Percentiles rank a stretch among this genome's conserved stretches.
Evolutionary conservation across 2,888 invertebrate genomes (phyloP).

Genomic region (Hypercompe scribonia): DNA sequence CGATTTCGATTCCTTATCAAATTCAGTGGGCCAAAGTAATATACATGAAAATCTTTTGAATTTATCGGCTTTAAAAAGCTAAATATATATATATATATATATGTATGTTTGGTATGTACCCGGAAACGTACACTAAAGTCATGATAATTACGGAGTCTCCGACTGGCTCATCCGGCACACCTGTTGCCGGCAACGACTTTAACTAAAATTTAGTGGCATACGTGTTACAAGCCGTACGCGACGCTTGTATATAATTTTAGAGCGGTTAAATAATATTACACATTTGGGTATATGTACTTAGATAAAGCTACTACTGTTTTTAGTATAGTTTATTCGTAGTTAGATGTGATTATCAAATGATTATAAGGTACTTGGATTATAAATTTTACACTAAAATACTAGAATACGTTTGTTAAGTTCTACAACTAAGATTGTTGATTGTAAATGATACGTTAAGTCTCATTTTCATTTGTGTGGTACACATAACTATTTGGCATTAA

Average conservation of each 20-base stretch:
- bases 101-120: too few species aligned
- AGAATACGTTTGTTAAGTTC: not conserved
- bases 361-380: conserved; percentile 15
- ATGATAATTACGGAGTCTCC: conserved; percentile 79
- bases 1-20: conserved; percentile 26
- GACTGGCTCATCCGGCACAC: conserved; percentile 77
- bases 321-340: conserved; percentile 50
- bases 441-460: not conserved
- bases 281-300: conserved; percentile 59
- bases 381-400: conserved; percentile 3
- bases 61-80: conserved; percentile 18
- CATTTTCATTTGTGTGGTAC: not conserved
- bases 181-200: conserved; percentile 81
- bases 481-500: not conserved
- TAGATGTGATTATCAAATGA: conserved; percentile 38
- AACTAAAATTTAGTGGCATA: conserved; percentile 83
- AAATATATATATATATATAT: too few species aligned
- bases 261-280: conserved; percentile 76
- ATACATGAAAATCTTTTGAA: conserved; percentile 26
- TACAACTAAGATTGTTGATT: not conserved
- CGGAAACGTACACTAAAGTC: conserved; percentile 61
- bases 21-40: conserved; percentile 18
- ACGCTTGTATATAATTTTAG: conserved; percentile 80
- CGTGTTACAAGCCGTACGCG: conserved; percentile 76
- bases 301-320: conserved; percentile 49